phyloP scores from a whole-genome alignment of 1,140 invertebrate species.

The Musca vetustissima region DNA sequence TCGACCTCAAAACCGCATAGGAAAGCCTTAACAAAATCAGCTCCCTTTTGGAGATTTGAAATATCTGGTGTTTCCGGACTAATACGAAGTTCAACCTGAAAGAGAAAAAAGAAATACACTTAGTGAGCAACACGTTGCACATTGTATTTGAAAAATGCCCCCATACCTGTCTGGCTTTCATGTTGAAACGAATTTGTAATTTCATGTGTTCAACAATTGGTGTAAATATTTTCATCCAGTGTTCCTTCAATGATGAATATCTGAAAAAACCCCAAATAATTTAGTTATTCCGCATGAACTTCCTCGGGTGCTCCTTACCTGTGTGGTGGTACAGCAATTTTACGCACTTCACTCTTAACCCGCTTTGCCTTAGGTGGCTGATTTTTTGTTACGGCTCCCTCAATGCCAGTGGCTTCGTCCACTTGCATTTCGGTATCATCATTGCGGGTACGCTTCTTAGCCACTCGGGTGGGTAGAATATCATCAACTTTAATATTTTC shows the following conservation, averaged over 20 bases:
- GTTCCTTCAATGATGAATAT: constrained; percentile 91
- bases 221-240: constrained; percentile 96
- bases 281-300: not conserved
- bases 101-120: not conserved
- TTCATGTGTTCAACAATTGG: constrained; percentile 95
- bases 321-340: constrained; percentile 66
- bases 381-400: constrained; percentile 58
- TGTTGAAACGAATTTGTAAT: constrained; percentile 92
- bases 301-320: constrained; percentile 42
- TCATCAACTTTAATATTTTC: constrained; percentile 61
- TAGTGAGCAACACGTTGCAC: not conserved
- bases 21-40: constrained; percentile 98
- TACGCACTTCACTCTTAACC: constrained; percentile 63
- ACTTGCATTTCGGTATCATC: constrained; percentile 64
- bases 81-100: constrained; percentile 47
- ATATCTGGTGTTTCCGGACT: constrained; percentile 81
- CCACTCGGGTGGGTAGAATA: constrained; percentile 60
- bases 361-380: constrained; percentile 57
- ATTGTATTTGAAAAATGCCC: constrained; percentile 60
- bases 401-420: constrained; percentile 65
- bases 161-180: constrained; percentile 82
- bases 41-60: constrained; percentile 92
- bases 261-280: constrained; percentile 60
- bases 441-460: constrained; percentile 58
- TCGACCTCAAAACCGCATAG: constrained; percentile 96